Base-by-base conservation (phyloP, 1,140 invertebrate species). In the Leptinotarsa texana region DNA sequence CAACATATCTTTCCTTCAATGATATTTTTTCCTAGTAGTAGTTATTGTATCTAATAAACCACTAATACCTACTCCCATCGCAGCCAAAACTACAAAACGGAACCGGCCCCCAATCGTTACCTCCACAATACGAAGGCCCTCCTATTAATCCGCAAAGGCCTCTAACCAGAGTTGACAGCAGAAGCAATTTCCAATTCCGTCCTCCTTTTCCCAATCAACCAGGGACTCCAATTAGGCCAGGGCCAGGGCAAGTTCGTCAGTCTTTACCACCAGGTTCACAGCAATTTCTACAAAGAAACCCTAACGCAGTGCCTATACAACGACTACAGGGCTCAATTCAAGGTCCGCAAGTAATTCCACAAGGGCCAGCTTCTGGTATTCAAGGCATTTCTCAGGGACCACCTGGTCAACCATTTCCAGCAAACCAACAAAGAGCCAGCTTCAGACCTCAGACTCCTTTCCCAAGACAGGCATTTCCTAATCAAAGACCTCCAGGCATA, bases 161-260 rank as follows among this genome's bases (percentile, higher is more conserved):
- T 13, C 42, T 84, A 47, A 69, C 49, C 27, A 75, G 83, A 63
- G 68, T 79, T 17, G 83, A 84, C 68, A 84, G 83, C 70, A 73
- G 80, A 63, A 74, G 42, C 49, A 79, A 79, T 63, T 76, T 83
- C 21, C 78, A 75, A 51, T 71, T 76, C 18, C 78, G 81, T 17
- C 80, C 79, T 61, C 77, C 77, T 13, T 82, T 80, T 78, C 79
- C 82, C 4, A 71, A 74, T 61, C 79, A 70, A 63, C 80, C 76
- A 48, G 72, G 73, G n/a, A 70, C n/a, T 11, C 75, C 62, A 13
- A 22, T 66, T 18, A 63, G 66, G 27, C 74, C 74, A 3, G 17
- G 49, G 65, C 71, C 71, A n/a, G 71, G 51, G 48, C 77, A n/a
- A 63, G 13, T 49, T 42, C 73, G 57, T 33, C 49, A 63, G 15